Evolutionary conservation across 2,113 vertebrate genomes (phyloP).

Genomic region (Myrmophylax atrothorax): DNA sequence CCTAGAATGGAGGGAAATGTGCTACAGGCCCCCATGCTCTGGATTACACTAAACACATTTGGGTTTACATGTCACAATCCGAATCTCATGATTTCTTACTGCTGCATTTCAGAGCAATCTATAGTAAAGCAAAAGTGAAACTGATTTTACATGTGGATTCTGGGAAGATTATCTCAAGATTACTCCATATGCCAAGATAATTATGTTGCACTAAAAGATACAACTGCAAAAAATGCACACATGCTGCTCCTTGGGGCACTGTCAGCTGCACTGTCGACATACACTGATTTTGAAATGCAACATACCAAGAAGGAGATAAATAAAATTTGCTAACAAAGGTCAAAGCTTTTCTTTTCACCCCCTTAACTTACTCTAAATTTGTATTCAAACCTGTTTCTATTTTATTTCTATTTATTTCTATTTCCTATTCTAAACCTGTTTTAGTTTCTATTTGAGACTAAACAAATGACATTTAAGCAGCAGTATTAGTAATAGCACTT

Average conservation of each 20-base stretch:
- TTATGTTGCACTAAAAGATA: background rate
- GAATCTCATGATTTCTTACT: background rate
- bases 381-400: background rate
- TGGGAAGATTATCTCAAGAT: background rate
- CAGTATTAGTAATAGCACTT: background rate
- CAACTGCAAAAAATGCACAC: background rate
- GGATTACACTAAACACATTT: background rate
- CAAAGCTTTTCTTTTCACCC: background rate
- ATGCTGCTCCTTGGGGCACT: background rate
- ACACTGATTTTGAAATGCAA: background rate
- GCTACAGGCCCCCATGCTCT: background rate
- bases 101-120: background rate
- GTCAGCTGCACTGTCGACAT: background rate
- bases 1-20: background rate
- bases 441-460: background rate
- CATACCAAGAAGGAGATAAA: background rate
- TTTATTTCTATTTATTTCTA: too few relatives aligned
- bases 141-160: background rate
- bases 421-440: background rate
- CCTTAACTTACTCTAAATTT: background rate
- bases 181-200: background rate
- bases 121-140: background rate
- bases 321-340: background rate
- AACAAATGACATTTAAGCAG: background rate
- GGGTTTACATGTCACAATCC: background rate